A percentile compares a stretch with the other conserved stretches of the same genome.
Evolutionary conservation across 2,797 vertebrate genomes (phyloP).

Genomic region (Erethizon dorsatum): DNA sequence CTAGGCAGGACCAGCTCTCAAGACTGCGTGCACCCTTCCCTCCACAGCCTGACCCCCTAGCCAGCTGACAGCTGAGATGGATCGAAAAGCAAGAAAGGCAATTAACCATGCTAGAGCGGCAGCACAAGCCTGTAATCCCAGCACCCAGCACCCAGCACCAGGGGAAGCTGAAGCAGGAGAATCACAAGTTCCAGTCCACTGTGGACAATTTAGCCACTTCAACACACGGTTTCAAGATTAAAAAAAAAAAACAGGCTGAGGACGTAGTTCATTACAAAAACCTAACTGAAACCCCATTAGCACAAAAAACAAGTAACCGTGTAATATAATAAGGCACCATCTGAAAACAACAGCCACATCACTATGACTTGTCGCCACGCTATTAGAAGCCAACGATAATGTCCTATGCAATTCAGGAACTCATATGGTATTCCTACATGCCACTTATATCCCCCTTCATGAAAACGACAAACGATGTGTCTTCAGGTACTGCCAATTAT

Average conservation of each 20-base stretch:
- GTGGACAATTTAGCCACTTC: background rate
- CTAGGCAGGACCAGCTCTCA: background rate
- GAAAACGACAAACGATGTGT: rapidly evolving
- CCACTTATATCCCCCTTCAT: rapidly evolving
- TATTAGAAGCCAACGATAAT: background rate
- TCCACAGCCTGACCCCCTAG: background rate
- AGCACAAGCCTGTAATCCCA: background rate
- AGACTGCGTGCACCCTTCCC: background rate
- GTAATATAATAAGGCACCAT: background rate
- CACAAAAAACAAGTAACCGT: background rate
- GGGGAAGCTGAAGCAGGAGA: background rate
- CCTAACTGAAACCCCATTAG: background rate
- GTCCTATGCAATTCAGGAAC: rapidly evolving
- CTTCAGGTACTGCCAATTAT: background rate
- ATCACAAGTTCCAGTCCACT: background rate
- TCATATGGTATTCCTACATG: rapidly evolving
- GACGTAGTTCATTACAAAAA: background rate
- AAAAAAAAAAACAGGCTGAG: background rate
- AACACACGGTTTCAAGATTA: background rate
- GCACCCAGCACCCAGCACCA: background rate
- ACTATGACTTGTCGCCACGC: background rate
- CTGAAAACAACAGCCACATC: no score
- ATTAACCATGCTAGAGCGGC: no score
- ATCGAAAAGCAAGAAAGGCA: background rate
- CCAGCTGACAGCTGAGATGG: background rate